Base-by-base conservation (phyloP, 1,140 invertebrate genomes). In the Drosophila repletoides region DNA sequence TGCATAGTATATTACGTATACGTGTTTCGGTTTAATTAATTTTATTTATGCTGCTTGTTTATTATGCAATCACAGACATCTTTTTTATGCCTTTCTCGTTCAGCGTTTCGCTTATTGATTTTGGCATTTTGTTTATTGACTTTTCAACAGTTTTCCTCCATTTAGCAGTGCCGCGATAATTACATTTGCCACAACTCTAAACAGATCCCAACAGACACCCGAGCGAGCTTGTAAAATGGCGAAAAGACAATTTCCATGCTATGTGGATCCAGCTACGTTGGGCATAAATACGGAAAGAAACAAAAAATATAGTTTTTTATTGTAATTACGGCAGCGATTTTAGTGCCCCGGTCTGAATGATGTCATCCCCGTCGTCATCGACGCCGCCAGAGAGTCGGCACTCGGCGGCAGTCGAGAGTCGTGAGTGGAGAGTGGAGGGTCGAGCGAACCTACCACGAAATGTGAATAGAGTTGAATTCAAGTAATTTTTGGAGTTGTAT, bases 71-170 rank as follows among this genome's bases (percentile, higher is more conserved):
- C 77, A 73, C 69, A 66, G 29, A 52, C 46, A 72, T 70, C 59
- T 77, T 65, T 76, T n/a, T n/a, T n/a, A n/a, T n/a, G n/a, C n/a
- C n/a, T n/a, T n/a, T n/a, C n/a, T n/a, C n/a, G n/a, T n/a, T 40
- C 56, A 71, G 29, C 74, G 26, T 55, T 79, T 84, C 69, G 61
- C 80, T 67, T 74, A 86, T 83, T 74, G 65, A 74, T 68, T 74
- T 86, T 84, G 66, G 79, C 69, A 69, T 60, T 67, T 83, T 83
- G 80, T 67, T 86, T 84, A 83, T 84, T 84, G 60, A 58, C 46
- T 75, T 68, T 71, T 51, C 66, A 66, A 58, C 41, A 58, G 29
- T 19, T 55, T 33, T 67, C 22, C 34, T n/a, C 22, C 24, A 60
- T 61, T 80, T 83, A 84, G 40, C 79, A 55, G 22, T 3, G 28